phyloP scores from a whole-genome alignment of 2,797 vertebrate genomes.

The Lophotriccus pileatus region DNA sequence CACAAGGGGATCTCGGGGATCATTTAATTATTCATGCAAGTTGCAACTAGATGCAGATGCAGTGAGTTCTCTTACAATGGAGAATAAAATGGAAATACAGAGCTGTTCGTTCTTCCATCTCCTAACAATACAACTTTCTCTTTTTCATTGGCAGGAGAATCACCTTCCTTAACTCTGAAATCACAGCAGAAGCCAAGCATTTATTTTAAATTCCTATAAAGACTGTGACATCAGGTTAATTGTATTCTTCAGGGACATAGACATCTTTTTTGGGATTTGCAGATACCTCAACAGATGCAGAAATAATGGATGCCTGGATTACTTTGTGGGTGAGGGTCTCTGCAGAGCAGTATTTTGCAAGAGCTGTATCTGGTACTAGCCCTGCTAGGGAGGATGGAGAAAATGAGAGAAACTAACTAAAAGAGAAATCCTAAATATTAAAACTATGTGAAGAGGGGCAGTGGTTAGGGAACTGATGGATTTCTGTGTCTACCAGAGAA shows the following conservation, averaged over 20 bases:
- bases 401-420: not conserved
- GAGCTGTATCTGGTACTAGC: not conserved
- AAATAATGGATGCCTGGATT: constrained; percentile 1
- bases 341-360: not conserved
- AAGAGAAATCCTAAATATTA: not conserved
- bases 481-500: not conserved
- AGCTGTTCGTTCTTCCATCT: constrained; percentile 1
- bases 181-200: not conserved
- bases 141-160: not conserved
- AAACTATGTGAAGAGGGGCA: not conserved
- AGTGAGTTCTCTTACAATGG: constrained; percentile 2
- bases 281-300: not conserved
- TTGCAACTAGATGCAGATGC: constrained; percentile 46
- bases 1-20: not conserved
- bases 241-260: not conserved
- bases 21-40: constrained; percentile 58
- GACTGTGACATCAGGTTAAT: not conserved
- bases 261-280: not conserved
- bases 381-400: not conserved
- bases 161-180: not conserved
- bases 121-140: not conserved
- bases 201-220: constrained; percentile 9
- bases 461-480: not conserved
- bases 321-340: not conserved
- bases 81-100: constrained; percentile 15